phyloP scores from a whole-genome alignment of 2,888 invertebrate species.

The Proisotoma minuta region DNA sequence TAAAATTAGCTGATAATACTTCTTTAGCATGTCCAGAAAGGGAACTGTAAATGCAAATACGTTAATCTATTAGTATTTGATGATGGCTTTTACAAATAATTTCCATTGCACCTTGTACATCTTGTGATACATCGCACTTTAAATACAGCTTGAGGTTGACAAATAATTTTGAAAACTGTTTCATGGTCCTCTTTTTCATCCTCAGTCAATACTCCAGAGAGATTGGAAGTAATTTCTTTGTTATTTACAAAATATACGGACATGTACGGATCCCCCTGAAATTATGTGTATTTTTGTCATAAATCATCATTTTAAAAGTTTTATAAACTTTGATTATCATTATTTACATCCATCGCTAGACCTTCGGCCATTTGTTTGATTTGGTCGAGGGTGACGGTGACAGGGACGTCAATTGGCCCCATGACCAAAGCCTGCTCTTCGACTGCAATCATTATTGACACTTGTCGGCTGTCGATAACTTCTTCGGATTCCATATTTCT shows the following conservation, averaged over 20 bases:
- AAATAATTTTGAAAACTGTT: slow-evolving; percentile 83
- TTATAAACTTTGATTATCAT: background rate
- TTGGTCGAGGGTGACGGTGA: slow-evolving; percentile 8
- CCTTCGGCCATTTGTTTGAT: slow-evolving; percentile 10
- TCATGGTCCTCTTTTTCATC: slow-evolving; percentile 65
- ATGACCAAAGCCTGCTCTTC: slow-evolving; percentile 10
- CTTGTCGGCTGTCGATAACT: background rate
- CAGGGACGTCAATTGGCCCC: slow-evolving; percentile 11
- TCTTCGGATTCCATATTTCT: background rate
- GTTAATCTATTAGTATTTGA: too few relatives aligned
- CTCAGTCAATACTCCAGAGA: slow-evolving; percentile 67
- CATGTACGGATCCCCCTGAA: slow-evolving; percentile 10
- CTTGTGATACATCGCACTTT: slow-evolving; percentile 85
- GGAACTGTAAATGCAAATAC: slow-evolving; percentile 59
- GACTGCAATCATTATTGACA: slow-evolving; percentile 11
- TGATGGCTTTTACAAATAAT: too few relatives aligned
- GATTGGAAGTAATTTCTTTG: slow-evolving; percentile 70
- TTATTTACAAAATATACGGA: slow-evolving; percentile 80
- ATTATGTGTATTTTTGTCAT: too few relatives aligned
- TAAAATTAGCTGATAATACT: slow-evolving; percentile 89
- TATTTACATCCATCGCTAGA: slow-evolving; percentile 6
- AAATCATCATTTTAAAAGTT: too few relatives aligned
- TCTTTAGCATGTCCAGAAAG: slow-evolving; percentile 96
- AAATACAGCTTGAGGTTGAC: slow-evolving; percentile 96
- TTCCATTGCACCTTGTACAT: slow-evolving; percentile 74